Percentiles rank a stretch among this genome's conserved stretches.
phyloP scores from a whole-genome alignment of 1,140 invertebrate species.

The Drosophila azteca region DNA sequence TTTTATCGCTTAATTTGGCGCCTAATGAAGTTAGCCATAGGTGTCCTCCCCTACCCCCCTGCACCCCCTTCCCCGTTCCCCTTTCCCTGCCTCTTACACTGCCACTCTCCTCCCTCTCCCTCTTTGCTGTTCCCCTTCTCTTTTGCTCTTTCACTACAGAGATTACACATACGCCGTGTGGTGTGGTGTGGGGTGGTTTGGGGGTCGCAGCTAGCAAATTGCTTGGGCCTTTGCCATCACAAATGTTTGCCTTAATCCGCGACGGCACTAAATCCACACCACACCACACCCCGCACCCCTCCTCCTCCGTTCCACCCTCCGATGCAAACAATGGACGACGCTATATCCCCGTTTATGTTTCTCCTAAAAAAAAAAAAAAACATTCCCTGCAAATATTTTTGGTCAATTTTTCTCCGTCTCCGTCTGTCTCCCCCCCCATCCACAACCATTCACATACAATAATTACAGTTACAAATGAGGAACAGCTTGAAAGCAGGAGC shows the following conservation, averaged over 20 bases:
- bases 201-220: conserved; percentile 28
- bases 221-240: conserved; percentile 32
- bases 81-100: too few relatives aligned
- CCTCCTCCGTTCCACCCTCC: too few relatives aligned
- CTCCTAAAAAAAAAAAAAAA: conserved; percentile 57
- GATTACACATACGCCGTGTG: conserved; percentile 72
- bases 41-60: conserved; percentile 8
- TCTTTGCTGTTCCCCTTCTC: conserved; percentile 26
- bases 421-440: conserved; percentile 47
- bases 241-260: conserved; percentile 51
- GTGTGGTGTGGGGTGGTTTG: conserved; percentile 6
- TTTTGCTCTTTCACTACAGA: conserved; percentile 33
- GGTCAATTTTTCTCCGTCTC: conserved; percentile 47
- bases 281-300: too few relatives aligned
- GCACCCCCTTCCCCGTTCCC: background rate
- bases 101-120: background rate
- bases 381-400: conserved; percentile 69
- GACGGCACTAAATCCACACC: conserved; percentile 10
- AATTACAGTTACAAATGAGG: conserved; percentile 66
- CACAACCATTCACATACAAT: conserved; percentile 14
- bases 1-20: conserved; percentile 76
- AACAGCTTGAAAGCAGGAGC: conserved; percentile 3
- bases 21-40: conserved; percentile 73
- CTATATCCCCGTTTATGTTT: background rate
- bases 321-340: conserved; percentile 42